Conservation (phyloP, 2,888 invertebrate genomes). For the Sinelater perroti region DNA sequence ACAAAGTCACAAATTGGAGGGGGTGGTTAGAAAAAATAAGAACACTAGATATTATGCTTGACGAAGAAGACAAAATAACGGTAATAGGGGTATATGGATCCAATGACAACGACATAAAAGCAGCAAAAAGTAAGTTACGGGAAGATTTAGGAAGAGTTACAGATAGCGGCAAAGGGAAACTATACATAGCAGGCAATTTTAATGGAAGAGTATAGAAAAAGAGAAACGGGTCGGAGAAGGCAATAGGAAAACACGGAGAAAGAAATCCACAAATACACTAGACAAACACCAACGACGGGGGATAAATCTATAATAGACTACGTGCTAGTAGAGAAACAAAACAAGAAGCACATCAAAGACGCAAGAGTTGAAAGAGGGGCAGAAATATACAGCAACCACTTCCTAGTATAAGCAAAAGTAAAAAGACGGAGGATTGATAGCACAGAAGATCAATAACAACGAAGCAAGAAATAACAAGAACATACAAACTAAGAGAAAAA, state of each 20-base stretch:
- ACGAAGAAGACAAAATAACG: slow-evolving; percentile 16
- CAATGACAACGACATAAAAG: slow-evolving; percentile 20
- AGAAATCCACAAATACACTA: slow-evolving; percentile 29
- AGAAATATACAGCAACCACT: slow-evolving; percentile 25
- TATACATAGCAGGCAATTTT: slow-evolving; percentile 7
- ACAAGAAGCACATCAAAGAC: slow-evolving; percentile 2
- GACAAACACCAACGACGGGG: slow-evolving; percentile 21
- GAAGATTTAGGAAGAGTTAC: slow-evolving; percentile 6
- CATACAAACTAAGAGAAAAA: slow-evolving; percentile 2
- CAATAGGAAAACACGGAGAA: slow-evolving; percentile 26
- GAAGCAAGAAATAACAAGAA: slow-evolving; percentile 3
- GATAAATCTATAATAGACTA: slow-evolving; percentile 17
- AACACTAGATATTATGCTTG: slow-evolving; percentile 3
- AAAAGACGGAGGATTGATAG: neutral
- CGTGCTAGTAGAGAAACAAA: too few relatives aligned
- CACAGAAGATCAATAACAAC: slow-evolving; percentile 11
- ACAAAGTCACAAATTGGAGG: slow-evolving; percentile 12
- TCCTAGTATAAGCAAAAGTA: slow-evolving; percentile 21
- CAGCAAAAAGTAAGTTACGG: slow-evolving; percentile 24
- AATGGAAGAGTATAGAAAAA: slow-evolving; percentile 7
- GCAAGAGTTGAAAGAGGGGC: neutral
- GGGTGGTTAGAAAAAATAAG: slow-evolving; percentile 19
- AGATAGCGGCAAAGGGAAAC: slow-evolving; percentile 19
- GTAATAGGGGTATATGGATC: slow-evolving; percentile 21
- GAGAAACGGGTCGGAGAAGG: slow-evolving; percentile 1